Percentiles rank a stretch among this genome's conserved stretches.
phyloP scores from a whole-genome alignment of 2,113 vertebrate genomes.

The Rhinopomastus cyanomelas region DNA sequence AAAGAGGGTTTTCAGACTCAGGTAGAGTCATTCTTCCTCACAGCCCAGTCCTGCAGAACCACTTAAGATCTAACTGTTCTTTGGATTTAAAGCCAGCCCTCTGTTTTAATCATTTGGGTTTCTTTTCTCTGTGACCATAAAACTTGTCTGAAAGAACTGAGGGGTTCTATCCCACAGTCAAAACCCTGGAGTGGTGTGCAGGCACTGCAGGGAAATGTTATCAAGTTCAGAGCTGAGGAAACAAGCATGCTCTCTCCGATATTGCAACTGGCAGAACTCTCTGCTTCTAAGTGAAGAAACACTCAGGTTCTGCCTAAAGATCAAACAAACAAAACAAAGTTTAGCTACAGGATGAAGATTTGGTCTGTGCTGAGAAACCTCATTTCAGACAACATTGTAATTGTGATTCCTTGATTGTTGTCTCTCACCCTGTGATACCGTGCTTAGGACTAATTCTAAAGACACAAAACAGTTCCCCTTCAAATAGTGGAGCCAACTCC shows the following conservation, averaged over 20 bases:
- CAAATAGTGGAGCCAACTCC: not conserved
- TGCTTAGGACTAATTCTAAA: not conserved
- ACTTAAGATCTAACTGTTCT: not conserved
- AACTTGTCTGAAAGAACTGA: not conserved
- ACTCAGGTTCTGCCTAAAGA: not conserved
- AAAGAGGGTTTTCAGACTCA: not conserved
- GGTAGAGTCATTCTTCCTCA: not conserved
- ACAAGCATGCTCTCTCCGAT: not conserved
- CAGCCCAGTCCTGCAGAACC: not conserved
- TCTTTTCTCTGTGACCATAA: not conserved
- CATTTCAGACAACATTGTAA: not conserved
- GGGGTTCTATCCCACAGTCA: not conserved
- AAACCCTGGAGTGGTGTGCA: not conserved
- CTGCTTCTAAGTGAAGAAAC: slow-evolving; percentile 6
- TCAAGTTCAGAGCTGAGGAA: not conserved
- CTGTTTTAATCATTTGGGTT: slow-evolving; percentile 14
- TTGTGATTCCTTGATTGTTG: not conserved
- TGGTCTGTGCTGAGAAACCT: not conserved
- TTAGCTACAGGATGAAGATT: not conserved
- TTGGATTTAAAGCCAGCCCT: not conserved
- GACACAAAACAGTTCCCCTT: not conserved
- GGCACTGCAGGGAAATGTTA: not conserved
- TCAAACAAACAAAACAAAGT: not conserved
- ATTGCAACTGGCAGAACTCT: not conserved
- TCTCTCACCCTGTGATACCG: not conserved